Evolutionary conservation across 1,140 invertebrate genomes (phyloP), one percentile per base, ranked within the genome.

Genomic region (Danaus melanippus): DNA sequence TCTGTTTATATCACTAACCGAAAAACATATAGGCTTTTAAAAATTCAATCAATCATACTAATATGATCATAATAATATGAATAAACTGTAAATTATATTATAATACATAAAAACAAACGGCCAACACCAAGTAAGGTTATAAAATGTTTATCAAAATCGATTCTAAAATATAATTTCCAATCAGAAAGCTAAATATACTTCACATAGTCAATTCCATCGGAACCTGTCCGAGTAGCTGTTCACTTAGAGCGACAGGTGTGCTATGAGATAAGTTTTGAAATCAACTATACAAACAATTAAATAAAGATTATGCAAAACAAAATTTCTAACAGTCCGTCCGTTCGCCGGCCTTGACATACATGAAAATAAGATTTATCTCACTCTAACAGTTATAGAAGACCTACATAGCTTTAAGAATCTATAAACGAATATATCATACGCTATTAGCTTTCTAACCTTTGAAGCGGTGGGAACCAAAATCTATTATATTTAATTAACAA

Each of bases 261-360:
- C 53, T 56, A 61, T 55, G 42, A 62, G 55, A 58, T 61, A 54
- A 48, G 48, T 66, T 62, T 66, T 62, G 67, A 66, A 64, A 75
- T 63, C 64, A 68, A 62, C 66, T 64, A 61, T 55, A 64, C 57
- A 65, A 78, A 77, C 79, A 79, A 83, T 79, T 77, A 79, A 74
- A 77, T 74, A 76, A 65, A 66, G 69, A 76, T 81, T 79, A 81
- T 81, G 76, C 65, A 77, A 81, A 81, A 62, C 54, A 21, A 58
- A 57, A 61, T 55, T 58, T 54, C 47, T 39, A 40, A 53, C 50
- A 54, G 51, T 44, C 43, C 46, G 53, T 11, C 40, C 48, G 21
- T 32, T 17, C 43, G 12, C 12, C 52, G 50, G 58, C 66, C 66
- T 69, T 69, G 63, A 69, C 66, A 69, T 54, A 32, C 52, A 50